phyloP scores from a whole-genome alignment of 2,113 vertebrate species.

The Crotalus helleri region DNA sequence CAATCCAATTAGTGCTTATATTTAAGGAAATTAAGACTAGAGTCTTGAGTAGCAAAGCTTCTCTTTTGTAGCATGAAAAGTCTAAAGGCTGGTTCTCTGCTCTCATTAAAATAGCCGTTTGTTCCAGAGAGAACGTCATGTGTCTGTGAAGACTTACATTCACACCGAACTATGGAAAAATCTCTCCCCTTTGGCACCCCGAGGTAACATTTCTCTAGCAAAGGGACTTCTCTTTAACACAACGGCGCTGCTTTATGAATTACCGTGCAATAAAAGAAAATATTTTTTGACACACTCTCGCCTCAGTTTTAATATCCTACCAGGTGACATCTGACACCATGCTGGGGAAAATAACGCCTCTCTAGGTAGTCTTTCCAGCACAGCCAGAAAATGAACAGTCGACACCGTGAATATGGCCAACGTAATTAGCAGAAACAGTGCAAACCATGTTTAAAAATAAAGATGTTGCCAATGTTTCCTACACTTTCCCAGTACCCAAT shows the following conservation, averaged over 20 bases:
- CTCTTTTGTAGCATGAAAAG: slow-evolving; percentile 53
- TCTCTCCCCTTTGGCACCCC: slow-evolving; percentile 57
- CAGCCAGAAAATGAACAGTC: slow-evolving; percentile 51
- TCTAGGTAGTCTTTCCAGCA: slow-evolving; percentile 59
- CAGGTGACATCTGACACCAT: slow-evolving; percentile 55
- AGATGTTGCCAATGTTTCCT: slow-evolving; percentile 48
- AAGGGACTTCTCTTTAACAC: slow-evolving; percentile 55
- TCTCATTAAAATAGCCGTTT: slow-evolving; percentile 61
- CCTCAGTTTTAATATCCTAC: slow-evolving; percentile 63
- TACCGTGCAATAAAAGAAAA: slow-evolving; percentile 62
- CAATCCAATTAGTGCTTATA: slow-evolving; percentile 69
- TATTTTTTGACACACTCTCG: slow-evolving; percentile 58
- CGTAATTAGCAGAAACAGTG: slow-evolving; percentile 46
- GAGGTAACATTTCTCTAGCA: slow-evolving; percentile 58
- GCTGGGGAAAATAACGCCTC: slow-evolving; percentile 56
- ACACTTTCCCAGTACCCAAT: slow-evolving; percentile 36
- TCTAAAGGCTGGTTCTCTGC: slow-evolving; percentile 28
- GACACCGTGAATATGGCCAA: slow-evolving; percentile 51
- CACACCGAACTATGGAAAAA: slow-evolving; percentile 59
- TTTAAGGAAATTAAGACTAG: slow-evolving; percentile 63
- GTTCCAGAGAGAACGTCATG: slow-evolving; percentile 54
- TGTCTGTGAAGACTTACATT: slow-evolving; percentile 50
- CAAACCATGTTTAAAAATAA: slow-evolving; percentile 35
- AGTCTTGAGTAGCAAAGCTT: slow-evolving; percentile 40
- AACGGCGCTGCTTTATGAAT: slow-evolving; percentile 34